Base-by-base conservation (phyloP, 2,113 vertebrate species). In the Daubentonia madagascariensis region DNA sequence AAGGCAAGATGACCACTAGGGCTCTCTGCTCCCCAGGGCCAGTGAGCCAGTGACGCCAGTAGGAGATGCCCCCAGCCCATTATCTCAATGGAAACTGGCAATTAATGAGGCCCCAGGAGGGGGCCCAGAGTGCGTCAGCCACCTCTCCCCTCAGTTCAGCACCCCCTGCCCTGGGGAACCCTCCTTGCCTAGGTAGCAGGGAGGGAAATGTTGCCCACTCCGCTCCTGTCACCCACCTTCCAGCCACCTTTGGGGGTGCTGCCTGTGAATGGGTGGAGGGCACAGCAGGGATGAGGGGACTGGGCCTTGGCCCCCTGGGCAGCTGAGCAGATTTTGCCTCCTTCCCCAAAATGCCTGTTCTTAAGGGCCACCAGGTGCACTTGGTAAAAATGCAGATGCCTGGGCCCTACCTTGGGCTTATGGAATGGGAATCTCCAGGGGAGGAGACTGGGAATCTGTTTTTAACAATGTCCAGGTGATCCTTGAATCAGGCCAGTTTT, bases 81-180 rank as follows among this genome's bases (percentile, higher is more conserved):
- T 95, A 97, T 85, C 85, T 97, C 96, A 85, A 1, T 89, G 94
- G 96, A 97, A 98, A 95, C 70, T 22, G 32, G 81, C 81, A 85
- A 85, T 68, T 97, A 97, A 98, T 95, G 96, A 98, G 96, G 94
- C 94, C 97, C 94, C 97, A 90, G 18, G 92, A 84, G 95, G 84
- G 81, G 48, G 52, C 40, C 67, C 18, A 10, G 70, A 45, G 40
- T 97, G 43, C 70, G 17, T 96, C 28, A 28, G 54, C 54, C 20
- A 57, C 54, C 54, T n/a, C n/a, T n/a, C 54, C 52, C 61, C 23
- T 5, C 61, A 3, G 85, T 54, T 76, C 92, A 92, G 84, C 0
- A 52, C 43, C 61, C 68, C 13, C 32, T 35, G 35, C 95, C 91
- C 96, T 93, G 0, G 40, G 91, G 96, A 95, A 95, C 86, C 89